Percentiles rank a stretch among this genome's conserved stretches.
Conservation (phyloP, 2,888 invertebrate genomes). For the Apocheima hispidaria region DNA sequence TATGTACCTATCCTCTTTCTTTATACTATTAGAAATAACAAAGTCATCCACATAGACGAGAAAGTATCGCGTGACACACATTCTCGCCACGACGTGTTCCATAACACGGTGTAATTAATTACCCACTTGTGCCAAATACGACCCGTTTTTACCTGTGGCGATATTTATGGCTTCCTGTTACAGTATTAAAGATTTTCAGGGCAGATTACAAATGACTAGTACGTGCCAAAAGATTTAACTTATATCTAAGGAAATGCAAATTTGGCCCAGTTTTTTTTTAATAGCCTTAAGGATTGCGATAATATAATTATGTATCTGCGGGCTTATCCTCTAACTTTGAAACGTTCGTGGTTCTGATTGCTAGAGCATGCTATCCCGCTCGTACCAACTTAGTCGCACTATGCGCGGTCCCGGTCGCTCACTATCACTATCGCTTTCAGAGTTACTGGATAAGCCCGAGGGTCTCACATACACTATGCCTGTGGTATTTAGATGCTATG, state of each 20-base stretch:
- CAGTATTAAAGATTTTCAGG: constrained; percentile 25
- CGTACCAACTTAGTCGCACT: too few species aligned
- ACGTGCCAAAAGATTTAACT: not conserved
- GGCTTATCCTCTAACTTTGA: too few species aligned
- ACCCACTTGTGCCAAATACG: constrained; percentile 27
- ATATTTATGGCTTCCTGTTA: constrained; percentile 21
- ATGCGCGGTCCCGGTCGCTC: too few species aligned
- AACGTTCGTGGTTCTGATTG: too few species aligned
- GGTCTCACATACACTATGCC: too few species aligned
- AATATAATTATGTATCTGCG: too few species aligned
- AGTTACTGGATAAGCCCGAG: too few species aligned
- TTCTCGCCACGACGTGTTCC: constrained; percentile 27
- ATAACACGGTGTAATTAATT: constrained; percentile 32
- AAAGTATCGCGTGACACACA: constrained; percentile 28
- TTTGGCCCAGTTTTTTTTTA: too few species aligned
- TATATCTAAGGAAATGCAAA: not conserved
- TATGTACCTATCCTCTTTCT: not conserved
- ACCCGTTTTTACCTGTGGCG: constrained; percentile 16
- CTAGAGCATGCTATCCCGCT: too few species aligned
- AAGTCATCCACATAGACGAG: constrained; percentile 9
- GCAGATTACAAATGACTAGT: constrained; percentile 13
- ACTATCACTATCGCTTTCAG: too few species aligned
- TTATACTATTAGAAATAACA: not conserved
- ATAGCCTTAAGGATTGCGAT: too few species aligned
- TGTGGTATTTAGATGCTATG: too few species aligned